These are phyloP conservation scores for Eurypyga helias DNA, from an alignment of 2,113 vertebrate species.

Conservation along the genomic window DNA sequence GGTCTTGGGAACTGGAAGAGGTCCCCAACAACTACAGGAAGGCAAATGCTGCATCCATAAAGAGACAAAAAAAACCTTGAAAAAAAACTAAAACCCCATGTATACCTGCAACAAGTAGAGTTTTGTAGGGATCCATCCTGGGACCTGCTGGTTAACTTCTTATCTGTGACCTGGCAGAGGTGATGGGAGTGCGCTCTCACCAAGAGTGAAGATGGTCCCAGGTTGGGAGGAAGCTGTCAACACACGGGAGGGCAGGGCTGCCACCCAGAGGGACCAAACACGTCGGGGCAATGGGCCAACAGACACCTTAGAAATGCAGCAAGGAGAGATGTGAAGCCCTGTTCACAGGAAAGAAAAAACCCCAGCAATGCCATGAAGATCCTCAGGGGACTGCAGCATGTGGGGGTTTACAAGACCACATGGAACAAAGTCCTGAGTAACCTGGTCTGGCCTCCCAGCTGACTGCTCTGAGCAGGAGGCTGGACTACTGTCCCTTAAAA, in stretches of 20 bases:
- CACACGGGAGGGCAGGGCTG: background rate
- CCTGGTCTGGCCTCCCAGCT: background rate
- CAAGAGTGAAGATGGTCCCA: background rate
- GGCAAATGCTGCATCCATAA: background rate
- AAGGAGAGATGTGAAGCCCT: background rate
- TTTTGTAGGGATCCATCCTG: background rate
- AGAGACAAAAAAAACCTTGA: background rate
- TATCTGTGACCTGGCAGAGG: background rate
- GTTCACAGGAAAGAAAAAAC: accelerated
- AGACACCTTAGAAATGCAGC: background rate
- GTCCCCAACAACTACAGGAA: background rate
- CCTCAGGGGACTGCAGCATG: background rate
- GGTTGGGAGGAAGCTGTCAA: background rate
- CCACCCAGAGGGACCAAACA: background rate
- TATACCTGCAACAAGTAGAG: background rate
- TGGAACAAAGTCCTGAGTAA: background rate
- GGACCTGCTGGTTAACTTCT: background rate
- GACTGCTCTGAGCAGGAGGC: background rate
- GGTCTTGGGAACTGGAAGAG: background rate
- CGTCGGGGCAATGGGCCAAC: background rate
- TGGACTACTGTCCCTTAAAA: background rate
- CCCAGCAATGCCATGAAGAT: background rate
- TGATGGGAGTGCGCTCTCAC: background rate
- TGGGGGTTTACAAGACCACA: background rate
- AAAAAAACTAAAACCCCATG: too few species aligned